These are phyloP conservation scores for Gisinianus flammeolus DNA, from an alignment of 2,888 invertebrate species.

Conservation along the genomic window DNA sequence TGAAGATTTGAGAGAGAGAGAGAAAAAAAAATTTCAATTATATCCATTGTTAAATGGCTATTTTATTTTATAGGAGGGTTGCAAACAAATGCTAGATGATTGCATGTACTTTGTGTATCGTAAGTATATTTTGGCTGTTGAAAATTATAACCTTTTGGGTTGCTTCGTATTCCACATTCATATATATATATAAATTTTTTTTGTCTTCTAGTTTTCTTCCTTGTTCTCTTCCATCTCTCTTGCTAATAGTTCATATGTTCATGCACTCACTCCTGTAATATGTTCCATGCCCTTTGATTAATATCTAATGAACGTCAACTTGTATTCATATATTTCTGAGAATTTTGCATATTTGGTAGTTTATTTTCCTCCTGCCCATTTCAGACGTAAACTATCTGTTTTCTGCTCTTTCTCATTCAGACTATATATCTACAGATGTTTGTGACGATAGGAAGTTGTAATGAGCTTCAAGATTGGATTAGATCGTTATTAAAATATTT, in stretches of 20 bases:
- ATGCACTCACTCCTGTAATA: background rate
- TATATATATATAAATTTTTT: too few relatives aligned
- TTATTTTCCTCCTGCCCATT: too few relatives aligned
- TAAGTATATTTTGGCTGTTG: background rate
- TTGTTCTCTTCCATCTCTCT: background rate
- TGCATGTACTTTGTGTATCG: background rate
- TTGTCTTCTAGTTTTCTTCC: background rate
- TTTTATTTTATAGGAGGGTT: too few relatives aligned
- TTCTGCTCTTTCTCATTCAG: too few relatives aligned
- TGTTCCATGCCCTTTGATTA: background rate
- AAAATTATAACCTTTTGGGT: background rate
- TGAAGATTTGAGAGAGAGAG: background rate
- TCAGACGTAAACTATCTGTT: too few relatives aligned
- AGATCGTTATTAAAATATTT: background rate
- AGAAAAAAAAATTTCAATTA: slow-evolving; percentile 14
- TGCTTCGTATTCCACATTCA: background rate
- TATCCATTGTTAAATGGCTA: background rate
- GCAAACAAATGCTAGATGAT: background rate
- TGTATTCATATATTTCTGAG: background rate
- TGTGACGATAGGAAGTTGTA: too few relatives aligned
- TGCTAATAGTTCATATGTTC: too few relatives aligned
- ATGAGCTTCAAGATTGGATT: slow-evolving; percentile 2
- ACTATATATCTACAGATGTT: too few relatives aligned
- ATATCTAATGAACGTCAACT: slow-evolving; percentile 2
- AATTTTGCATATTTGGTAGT: slow-evolving; percentile 16